Evolutionary conservation across 2,797 vertebrate species (phyloP).

Genomic region (Pachyuromys duprasi): DNA sequence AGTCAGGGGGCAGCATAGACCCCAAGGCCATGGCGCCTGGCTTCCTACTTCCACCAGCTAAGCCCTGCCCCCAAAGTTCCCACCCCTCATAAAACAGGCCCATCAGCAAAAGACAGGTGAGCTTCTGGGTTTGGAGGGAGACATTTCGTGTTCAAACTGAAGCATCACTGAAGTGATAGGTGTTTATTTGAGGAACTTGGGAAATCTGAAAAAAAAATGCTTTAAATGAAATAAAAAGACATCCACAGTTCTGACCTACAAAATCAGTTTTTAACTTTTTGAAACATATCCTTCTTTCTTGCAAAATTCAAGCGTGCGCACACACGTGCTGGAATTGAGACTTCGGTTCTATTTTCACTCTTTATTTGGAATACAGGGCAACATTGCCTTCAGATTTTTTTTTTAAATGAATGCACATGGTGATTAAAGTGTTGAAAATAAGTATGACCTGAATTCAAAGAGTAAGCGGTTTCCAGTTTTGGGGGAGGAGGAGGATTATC

Average conservation of each 20-base stretch:
- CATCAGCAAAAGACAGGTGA: not conserved
- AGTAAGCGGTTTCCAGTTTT: constrained; percentile 64
- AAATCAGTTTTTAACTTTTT: not conserved
- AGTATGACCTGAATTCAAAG: not conserved
- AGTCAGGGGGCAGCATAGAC: not conserved
- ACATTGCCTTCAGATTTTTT: not conserved
- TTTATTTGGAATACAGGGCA: constrained; percentile 72
- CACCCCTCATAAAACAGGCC: not conserved
- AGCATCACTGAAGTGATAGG: not conserved
- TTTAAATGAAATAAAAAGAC: constrained; percentile 52
- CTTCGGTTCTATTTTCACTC: constrained; percentile 55
- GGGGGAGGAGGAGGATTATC: not conserved
- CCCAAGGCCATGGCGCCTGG: not conserved
- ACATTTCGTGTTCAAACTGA: not conserved
- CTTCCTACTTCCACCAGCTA: not conserved
- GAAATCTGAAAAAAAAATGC: not conserved
- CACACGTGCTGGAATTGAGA: constrained; percentile 14
- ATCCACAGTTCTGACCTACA: not conserved
- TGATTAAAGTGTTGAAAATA: not conserved
- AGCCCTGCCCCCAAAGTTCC: not conserved
- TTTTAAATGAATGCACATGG: constrained; percentile 38
- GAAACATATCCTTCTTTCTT: not conserved
- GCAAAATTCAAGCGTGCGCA: constrained; percentile 52
- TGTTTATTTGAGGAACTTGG: not conserved
- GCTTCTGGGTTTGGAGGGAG: not conserved